phyloP scores from a whole-genome alignment of 2,797 vertebrate species.

The Anolis apletophallus region DNA sequence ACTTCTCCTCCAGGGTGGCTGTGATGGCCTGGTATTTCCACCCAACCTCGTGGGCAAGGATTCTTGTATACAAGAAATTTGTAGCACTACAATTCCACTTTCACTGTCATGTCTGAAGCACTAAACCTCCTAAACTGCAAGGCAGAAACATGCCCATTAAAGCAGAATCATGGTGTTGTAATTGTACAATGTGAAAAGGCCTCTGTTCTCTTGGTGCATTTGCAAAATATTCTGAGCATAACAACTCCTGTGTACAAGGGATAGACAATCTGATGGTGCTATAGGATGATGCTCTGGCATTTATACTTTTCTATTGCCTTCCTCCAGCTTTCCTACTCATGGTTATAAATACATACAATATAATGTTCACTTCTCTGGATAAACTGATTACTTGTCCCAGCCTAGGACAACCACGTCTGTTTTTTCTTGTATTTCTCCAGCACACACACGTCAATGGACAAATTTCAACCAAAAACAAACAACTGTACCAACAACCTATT shows the following conservation, averaged over 20 bases:
- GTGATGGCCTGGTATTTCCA: conserved; percentile 97
- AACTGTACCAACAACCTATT: not conserved
- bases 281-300: not conserved
- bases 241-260: not conserved
- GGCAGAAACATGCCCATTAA: too few species aligned
- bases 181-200: too few species aligned
- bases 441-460: conserved; percentile 27
- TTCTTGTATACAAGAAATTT: too few species aligned
- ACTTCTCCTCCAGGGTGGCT: conserved; percentile 91
- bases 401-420: not conserved
- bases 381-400: not conserved
- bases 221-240: too few species aligned
- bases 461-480: not conserved
- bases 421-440: not conserved
- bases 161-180: too few species aligned
- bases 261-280: not conserved
- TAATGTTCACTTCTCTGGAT: not conserved
- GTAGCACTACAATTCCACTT: too few species aligned
- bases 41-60: conserved; percentile 93
- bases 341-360: too few species aligned
- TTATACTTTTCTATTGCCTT: not conserved
- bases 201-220: too few species aligned
- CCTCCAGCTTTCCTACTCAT: not conserved
- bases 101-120: too few species aligned
- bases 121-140: too few species aligned